phyloP scores from a whole-genome alignment of 2,797 vertebrate species.

The Cuculus canorus region DNA sequence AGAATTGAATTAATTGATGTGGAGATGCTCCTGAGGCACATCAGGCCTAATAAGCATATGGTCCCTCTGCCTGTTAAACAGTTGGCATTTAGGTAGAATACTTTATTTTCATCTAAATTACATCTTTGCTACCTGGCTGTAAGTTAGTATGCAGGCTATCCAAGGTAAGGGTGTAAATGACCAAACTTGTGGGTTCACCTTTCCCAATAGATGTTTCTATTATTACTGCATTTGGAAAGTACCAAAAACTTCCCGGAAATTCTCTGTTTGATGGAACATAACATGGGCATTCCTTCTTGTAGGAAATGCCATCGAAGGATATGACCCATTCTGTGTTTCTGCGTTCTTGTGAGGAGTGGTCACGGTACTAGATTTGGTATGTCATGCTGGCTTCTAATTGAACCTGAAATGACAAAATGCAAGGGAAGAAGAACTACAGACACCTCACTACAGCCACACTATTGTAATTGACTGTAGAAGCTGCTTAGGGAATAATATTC shows the following conservation, averaged over 20 bases:
- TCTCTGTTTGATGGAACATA: neutral
- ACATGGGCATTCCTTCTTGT: rapidly evolving
- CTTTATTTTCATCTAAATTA: neutral
- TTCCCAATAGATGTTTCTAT: neutral
- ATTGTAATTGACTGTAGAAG: neutral
- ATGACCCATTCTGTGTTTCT: neutral
- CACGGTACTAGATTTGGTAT: neutral
- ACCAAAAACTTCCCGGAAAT: neutral
- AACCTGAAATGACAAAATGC: neutral
- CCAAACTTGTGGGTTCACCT: neutral
- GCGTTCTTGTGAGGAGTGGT: neutral
- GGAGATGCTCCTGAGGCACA: neutral
- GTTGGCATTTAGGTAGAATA: neutral
- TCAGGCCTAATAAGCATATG: neutral
- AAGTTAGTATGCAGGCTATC: neutral
- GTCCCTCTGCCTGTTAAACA: neutral
- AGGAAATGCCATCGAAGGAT: neutral
- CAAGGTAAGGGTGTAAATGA: neutral
- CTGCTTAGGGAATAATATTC: neutral
- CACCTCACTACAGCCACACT: neutral
- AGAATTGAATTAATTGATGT: neutral
- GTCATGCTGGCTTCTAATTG: neutral
- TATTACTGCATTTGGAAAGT: neutral
- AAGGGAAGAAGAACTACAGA: neutral
- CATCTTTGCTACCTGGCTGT: neutral